A percentile compares a stretch with the other conserved stretches of the same genome.
phyloP scores from a whole-genome alignment of 2,113 vertebrate species.

The Osmerus mordax region DNA sequence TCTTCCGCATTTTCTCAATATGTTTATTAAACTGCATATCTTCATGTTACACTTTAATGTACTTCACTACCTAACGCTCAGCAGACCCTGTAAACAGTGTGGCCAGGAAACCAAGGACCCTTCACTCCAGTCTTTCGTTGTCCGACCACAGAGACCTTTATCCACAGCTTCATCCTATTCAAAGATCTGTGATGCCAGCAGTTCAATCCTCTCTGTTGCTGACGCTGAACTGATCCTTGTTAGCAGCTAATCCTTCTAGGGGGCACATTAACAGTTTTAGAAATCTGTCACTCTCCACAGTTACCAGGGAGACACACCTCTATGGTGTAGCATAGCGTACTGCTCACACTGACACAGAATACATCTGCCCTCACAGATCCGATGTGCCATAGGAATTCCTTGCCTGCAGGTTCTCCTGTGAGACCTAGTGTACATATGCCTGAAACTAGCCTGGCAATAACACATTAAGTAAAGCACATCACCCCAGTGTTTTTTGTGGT shows the following conservation, averaged over 20 bases:
- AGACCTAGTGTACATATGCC: background rate
- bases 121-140: too few relatives aligned
- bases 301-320: background rate
- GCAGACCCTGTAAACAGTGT: background rate
- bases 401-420: background rate
- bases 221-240: conserved; percentile 57
- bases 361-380: background rate
- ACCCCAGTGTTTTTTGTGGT: too few relatives aligned
- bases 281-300: background rate
- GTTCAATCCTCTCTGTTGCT: conserved; percentile 61
- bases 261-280: conserved; percentile 50
- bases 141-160: background rate
- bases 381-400: background rate
- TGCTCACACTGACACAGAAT: background rate
- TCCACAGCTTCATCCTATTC: background rate
- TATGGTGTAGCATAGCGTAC: background rate
- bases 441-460: too few relatives aligned
- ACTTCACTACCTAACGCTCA: background rate
- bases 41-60: background rate
- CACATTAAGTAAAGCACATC: too few relatives aligned
- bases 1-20: background rate
- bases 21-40: background rate
- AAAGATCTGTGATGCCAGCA: background rate
- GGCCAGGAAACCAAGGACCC: too few relatives aligned
- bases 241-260: conserved; percentile 60